These are phyloP conservation scores for Colossoma macropomum DNA, from an alignment of 2,113 vertebrate species.

Conservation along the genomic window DNA sequence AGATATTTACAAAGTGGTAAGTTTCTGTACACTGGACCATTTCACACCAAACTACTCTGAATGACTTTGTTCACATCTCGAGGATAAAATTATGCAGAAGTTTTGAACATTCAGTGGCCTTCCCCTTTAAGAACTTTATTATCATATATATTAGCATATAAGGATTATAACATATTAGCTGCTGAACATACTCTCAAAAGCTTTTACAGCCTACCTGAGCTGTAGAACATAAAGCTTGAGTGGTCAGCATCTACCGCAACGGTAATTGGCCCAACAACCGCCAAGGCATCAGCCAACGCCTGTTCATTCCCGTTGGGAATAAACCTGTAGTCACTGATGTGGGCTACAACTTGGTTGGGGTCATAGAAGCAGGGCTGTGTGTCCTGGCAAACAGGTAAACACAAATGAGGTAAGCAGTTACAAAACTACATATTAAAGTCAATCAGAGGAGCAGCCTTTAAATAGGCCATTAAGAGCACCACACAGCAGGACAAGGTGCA, in stretches of 20 bases:
- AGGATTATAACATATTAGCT: background rate
- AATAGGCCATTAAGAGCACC: background rate
- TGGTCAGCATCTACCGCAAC: slow-evolving; percentile 79
- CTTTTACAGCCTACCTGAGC: slow-evolving; percentile 68
- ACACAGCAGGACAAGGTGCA: background rate
- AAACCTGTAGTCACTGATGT: slow-evolving; percentile 76
- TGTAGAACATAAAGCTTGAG: slow-evolving; percentile 80
- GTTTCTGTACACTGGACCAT: too few relatives aligned
- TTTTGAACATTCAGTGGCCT: too few relatives aligned
- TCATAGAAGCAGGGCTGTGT: slow-evolving; percentile 78
- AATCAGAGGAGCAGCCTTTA: background rate
- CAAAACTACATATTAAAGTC: background rate
- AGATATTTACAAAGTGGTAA: too few relatives aligned
- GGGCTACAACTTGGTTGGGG: slow-evolving; percentile 66
- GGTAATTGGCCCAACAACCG: slow-evolving; percentile 78
- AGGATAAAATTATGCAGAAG: too few relatives aligned
- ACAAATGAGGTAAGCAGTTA: background rate
- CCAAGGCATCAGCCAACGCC: slow-evolving; percentile 78
- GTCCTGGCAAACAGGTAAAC: slow-evolving; percentile 65
- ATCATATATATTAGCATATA: too few relatives aligned
- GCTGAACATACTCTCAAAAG: background rate
- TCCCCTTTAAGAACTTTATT: too few relatives aligned
- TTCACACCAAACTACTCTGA: too few relatives aligned
- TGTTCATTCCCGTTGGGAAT: slow-evolving; percentile 77
- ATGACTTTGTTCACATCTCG: too few relatives aligned